These are phyloP conservation scores for Ceuthmochares aereus DNA, from an alignment of 2,113 vertebrate genomes.

Conservation along the genomic window DNA sequence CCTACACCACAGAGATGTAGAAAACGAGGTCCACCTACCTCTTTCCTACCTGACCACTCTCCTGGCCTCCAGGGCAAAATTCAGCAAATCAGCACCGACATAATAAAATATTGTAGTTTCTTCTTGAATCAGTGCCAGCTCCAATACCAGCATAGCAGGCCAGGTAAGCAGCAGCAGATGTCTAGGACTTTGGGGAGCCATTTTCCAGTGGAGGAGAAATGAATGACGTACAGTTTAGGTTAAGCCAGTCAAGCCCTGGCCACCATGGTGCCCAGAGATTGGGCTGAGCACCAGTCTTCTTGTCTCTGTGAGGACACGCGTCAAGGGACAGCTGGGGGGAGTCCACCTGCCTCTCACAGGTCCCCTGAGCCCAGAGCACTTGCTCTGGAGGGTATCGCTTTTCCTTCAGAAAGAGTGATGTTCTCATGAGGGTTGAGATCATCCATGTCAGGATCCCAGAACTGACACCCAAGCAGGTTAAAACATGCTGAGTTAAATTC, in stretches of 20 bases:
- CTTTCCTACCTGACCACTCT: background rate
- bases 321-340: background rate
- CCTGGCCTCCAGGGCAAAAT: background rate
- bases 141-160: background rate
- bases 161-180: background rate
- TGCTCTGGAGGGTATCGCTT: fast-evolving
- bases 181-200: background rate
- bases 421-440: background rate
- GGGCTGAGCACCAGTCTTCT: background rate
- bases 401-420: background rate
- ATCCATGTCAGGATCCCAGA: background rate
- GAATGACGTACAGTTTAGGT: background rate
- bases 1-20: background rate
- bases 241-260: background rate
- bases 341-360: fast-evolving
- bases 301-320: fast-evolving
- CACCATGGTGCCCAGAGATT: fast-evolving
- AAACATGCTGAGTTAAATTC: background rate
- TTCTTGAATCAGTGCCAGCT: background rate
- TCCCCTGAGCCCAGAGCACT: background rate
- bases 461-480: background rate
- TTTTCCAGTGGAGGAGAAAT: background rate
- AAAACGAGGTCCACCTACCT: background rate
- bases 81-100: background rate
- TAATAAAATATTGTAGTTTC: background rate